Base-by-base conservation (phyloP, 2,113 vertebrate species). In the Grallaria varia region DNA sequence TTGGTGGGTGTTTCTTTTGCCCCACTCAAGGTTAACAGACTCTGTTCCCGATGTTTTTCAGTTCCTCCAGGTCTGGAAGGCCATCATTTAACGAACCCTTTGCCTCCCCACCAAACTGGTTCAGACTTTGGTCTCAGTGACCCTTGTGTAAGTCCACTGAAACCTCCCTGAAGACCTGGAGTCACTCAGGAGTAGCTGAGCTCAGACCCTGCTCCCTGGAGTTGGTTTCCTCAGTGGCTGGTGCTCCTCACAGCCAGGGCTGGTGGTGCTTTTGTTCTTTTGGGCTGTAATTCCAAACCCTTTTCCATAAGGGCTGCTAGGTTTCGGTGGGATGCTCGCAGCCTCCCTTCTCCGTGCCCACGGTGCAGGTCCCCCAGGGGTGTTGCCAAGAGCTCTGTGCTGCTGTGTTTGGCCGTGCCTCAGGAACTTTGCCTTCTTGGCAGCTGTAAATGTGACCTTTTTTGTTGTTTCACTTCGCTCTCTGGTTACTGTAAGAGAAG, bases 391-490 rank as follows among this genome's bases (percentile, higher is more conserved):
- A 81, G 33, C 8, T 42, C 66, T 52, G 15, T 37, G 50, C 74
- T 30, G 59, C 39, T 73, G 67, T 10, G 1, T n/a, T 83, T 85
- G 91, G 85, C 88, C 1, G 0, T 86, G 93, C 92, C 93, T 96
- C 92, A 84, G 90, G 96, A 96, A 53, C 73, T 90, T 81, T 64
- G 92, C 93, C 90, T 93, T 69, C 90, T 93, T 92, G 96, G 95
- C 96, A 93, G 96, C 60, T n/a, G 3, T 45, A 87, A 87, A 84
- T 66, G 90, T 93, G 95, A 94, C 88, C 85, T 78, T 93, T 64
- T 53, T 25, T 89, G 31, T 40, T 69, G 80, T 85, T 94, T 80
- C 42, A 45, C 83, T 89, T 91, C 0, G 0, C 76, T 87, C 72
- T 95, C 91, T 81, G 93, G 60, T 86, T 90, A 68, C 94, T 95